These are phyloP conservation scores for Ormyrus thymus DNA, from an alignment of 2,888 invertebrate genomes.

Conservation along the genomic window DNA sequence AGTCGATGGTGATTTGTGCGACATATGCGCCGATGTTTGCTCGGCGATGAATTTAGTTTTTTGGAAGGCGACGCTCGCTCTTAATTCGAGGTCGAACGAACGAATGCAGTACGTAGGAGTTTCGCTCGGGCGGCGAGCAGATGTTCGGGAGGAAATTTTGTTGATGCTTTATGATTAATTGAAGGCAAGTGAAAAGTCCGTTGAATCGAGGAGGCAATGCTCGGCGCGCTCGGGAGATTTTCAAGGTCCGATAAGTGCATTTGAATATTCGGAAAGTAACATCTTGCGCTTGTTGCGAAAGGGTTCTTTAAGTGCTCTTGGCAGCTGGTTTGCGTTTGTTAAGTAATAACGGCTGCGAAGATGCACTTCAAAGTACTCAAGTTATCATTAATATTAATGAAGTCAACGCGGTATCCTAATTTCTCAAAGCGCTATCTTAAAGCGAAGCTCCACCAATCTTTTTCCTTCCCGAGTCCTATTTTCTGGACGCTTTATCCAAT, in stretches of 20 bases:
- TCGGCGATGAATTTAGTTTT: background rate
- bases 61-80: too few relatives aligned
- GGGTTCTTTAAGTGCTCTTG: constrained; percentile 44
- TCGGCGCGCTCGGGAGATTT: constrained; percentile 44
- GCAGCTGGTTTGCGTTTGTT: constrained; percentile 19
- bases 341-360: constrained; percentile 14
- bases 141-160: constrained; percentile 7
- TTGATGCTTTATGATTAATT: constrained; percentile 43
- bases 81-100: too few relatives aligned
- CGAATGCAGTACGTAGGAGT: too few relatives aligned
- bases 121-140: background rate
- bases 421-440: too few relatives aligned
- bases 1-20: constrained; percentile 18
- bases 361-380: background rate
- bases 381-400: constrained; percentile 24
- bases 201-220: constrained; percentile 2
- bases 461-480: too few relatives aligned
- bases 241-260: constrained; percentile 33
- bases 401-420: background rate
- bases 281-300: constrained; percentile 33
- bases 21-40: constrained; percentile 31
- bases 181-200: constrained; percentile 20
- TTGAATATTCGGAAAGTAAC: constrained; percentile 42
- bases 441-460: too few relatives aligned
- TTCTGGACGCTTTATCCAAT: too few relatives aligned